A percentile compares a stretch with the other conserved stretches of the same genome.
phyloP scores from a whole-genome alignment of 2,113 vertebrate genomes.

The Malurus melanocephalus region DNA sequence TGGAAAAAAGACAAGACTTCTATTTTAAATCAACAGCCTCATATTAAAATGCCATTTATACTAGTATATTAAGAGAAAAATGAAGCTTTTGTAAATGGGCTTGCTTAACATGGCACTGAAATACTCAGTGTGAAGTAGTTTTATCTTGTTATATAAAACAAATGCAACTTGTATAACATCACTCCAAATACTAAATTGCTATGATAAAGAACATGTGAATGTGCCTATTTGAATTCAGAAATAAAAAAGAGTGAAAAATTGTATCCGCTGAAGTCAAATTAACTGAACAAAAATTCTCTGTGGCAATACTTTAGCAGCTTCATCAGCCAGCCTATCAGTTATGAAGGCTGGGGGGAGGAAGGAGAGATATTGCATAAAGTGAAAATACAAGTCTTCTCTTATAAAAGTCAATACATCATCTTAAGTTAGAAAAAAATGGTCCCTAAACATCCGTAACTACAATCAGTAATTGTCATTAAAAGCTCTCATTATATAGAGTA shows the following conservation, averaged over 20 bases:
- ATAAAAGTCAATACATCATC: constrained; percentile 67
- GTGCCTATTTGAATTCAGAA: constrained; percentile 25
- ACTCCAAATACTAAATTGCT: constrained; percentile 11
- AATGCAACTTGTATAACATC: constrained; percentile 4
- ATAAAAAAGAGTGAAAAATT: neutral
- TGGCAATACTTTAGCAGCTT: neutral
- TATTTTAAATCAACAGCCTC: neutral
- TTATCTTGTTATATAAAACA: constrained; percentile 47
- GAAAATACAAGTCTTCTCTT: constrained; percentile 36
- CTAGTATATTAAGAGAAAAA: constrained; percentile 51
- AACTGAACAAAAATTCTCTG: neutral
- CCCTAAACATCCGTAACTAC: constrained; percentile 65
- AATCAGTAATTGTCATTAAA: constrained; percentile 76
- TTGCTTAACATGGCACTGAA: constrained; percentile 49
- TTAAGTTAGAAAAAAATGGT: constrained; percentile 46
- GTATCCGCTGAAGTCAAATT: neutral
- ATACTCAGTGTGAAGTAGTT: neutral
- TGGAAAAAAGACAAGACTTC: neutral
- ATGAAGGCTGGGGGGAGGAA: neutral
- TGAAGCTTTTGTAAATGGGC: constrained; percentile 13
- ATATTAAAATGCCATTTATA: neutral
- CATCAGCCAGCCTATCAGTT: neutral
- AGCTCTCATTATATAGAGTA: constrained; percentile 68
- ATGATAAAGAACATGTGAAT: neutral
- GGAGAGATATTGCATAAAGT: neutral